A percentile compares a stretch with the other conserved stretches of the same genome.
Evolutionary conservation across 2,113 vertebrate species (phyloP).

Genomic region (Platanista minor): DNA sequence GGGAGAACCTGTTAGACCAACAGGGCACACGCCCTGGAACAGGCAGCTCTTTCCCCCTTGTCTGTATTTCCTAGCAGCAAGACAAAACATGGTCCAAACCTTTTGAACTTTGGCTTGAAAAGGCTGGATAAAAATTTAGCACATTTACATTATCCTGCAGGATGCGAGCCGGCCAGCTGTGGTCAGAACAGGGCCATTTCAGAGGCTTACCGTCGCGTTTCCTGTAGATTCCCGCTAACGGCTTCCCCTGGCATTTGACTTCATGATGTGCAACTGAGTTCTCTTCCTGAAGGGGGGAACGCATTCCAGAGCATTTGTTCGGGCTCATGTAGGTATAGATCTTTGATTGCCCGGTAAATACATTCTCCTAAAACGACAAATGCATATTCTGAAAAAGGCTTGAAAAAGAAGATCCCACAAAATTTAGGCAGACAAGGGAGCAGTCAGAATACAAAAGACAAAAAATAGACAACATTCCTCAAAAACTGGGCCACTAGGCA

Average conservation of each 20-base stretch:
- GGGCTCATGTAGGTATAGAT: slow-evolving; percentile 83
- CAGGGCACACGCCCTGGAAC: background rate
- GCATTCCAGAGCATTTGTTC: slow-evolving; percentile 82
- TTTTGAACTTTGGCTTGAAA: background rate
- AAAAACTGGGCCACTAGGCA: background rate
- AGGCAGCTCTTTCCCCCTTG: rapidly evolving
- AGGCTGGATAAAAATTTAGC: background rate
- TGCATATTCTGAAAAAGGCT: slow-evolving; percentile 38
- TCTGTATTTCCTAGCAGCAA: background rate
- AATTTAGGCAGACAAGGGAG: background rate
- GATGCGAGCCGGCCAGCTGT: background rate
- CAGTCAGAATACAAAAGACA: background rate
- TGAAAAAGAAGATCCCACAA: background rate
- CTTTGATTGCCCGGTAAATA: slow-evolving; percentile 81
- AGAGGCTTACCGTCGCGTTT: slow-evolving; percentile 82
- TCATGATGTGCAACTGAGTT: slow-evolving; percentile 87
- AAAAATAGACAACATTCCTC: background rate
- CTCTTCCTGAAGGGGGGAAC: slow-evolving; percentile 89
- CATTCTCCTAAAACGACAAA: slow-evolving; percentile 85
- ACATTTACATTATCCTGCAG: rapidly evolving
- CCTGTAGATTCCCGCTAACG: slow-evolving; percentile 77
- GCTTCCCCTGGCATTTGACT: slow-evolving; percentile 83
- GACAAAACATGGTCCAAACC: background rate
- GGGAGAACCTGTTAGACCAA: slow-evolving; percentile 36
- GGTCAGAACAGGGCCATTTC: background rate